Conservation (phyloP, 2,888 invertebrate genomes). For the Chymomyza caudatula region DNA sequence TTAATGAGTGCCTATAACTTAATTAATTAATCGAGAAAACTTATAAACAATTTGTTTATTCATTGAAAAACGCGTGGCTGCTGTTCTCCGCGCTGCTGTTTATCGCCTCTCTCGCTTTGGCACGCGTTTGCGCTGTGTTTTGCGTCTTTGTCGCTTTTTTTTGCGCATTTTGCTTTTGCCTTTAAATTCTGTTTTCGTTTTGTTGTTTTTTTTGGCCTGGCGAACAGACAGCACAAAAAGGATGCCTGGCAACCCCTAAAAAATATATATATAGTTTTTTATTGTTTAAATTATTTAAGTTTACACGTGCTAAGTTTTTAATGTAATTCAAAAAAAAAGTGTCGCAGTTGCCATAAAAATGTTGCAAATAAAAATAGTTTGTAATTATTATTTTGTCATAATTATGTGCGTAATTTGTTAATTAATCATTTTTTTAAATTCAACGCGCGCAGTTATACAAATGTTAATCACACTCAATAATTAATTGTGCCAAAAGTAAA, state of each 20-base stretch:
- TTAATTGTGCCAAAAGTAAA: constrained; percentile 66
- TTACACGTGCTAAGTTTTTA: constrained; percentile 21
- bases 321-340: constrained; percentile 39
- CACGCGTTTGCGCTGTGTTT: constrained; percentile 70
- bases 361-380: background rate
- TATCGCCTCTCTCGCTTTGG: constrained; percentile 58
- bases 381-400: background rate
- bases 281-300: background rate
- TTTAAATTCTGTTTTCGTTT: constrained; percentile 37
- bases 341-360: background rate
- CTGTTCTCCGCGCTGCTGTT: constrained; percentile 2
- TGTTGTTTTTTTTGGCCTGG: constrained; percentile 32
- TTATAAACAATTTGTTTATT: background rate
- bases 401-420: background rate
- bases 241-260: background rate
- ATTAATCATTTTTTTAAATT: constrained; percentile 21
- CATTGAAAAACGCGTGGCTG: constrained; percentile 35
- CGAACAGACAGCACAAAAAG: background rate
- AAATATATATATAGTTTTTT: background rate
- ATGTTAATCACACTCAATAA: background rate
- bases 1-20: background rate
- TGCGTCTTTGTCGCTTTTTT: constrained; percentile 40
- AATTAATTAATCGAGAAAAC: background rate
- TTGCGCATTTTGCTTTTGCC: constrained; percentile 58
- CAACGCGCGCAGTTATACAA: background rate